These are phyloP conservation scores for Prunella strophiata DNA, from an alignment of 2,797 vertebrate genomes.

Conservation along the genomic window DNA sequence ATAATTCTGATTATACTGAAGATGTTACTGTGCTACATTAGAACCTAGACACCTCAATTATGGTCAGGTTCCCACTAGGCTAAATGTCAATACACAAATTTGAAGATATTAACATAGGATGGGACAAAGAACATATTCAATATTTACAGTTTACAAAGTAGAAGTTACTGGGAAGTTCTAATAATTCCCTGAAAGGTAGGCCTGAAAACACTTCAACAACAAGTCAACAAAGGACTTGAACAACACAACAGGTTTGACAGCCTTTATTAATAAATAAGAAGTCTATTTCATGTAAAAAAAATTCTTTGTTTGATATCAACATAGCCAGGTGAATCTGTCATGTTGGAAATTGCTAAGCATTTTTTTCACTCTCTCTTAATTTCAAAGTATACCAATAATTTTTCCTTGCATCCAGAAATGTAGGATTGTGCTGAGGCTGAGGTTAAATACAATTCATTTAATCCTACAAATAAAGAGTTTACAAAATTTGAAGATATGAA, in stretches of 20 bases:
- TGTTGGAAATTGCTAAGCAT: background rate
- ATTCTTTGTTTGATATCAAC: background rate
- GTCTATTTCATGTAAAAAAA: background rate
- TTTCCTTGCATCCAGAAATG: background rate
- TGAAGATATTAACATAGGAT: background rate
- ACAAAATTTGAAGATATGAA: background rate
- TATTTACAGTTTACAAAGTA: background rate
- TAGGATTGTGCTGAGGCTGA: background rate
- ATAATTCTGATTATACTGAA: background rate
- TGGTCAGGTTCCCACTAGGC: background rate
- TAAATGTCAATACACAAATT: background rate
- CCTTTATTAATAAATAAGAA: background rate
- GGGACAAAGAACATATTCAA: background rate
- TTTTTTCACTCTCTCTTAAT: background rate
- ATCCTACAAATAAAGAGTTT: background rate
- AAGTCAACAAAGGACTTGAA: background rate
- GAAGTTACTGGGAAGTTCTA: background rate
- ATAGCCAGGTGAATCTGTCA: background rate
- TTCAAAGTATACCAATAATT: background rate
- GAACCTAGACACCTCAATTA: background rate
- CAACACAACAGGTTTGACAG: background rate
- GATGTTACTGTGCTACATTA: background rate
- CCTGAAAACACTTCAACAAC: background rate
- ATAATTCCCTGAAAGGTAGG: background rate
- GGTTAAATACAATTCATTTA: background rate